These are phyloP conservation scores for Toxonevra muliebris DNA, from an alignment of 2,888 invertebrate species.

Conservation along the genomic window DNA sequence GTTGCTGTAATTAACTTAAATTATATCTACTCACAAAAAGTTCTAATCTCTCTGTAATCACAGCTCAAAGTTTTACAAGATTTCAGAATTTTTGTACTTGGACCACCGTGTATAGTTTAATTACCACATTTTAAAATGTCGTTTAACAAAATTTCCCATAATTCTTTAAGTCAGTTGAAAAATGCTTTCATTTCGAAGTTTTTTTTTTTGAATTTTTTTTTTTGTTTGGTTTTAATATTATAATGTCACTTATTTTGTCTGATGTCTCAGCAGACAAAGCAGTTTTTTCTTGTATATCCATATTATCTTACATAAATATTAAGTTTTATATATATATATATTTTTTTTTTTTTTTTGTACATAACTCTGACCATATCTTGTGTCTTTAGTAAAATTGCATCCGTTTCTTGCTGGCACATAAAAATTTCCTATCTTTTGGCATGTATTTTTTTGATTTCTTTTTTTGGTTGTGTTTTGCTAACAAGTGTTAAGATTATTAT, in stretches of 20 bases:
- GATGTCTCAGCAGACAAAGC: slow-evolving; percentile 22
- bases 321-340: not conserved
- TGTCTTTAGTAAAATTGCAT: slow-evolving; percentile 33
- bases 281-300: slow-evolving; percentile 14
- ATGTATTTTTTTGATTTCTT: slow-evolving; percentile 19
- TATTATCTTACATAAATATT: no score
- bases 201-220: slow-evolving; percentile 22
- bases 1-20: no score
- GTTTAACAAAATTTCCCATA: no score
- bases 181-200: slow-evolving; percentile 24
- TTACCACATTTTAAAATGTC: no score
- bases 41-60: no score
- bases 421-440: slow-evolving; percentile 40
- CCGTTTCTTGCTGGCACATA: slow-evolving; percentile 22
- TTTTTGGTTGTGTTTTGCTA: not conserved
- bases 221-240: slow-evolving; percentile 7
- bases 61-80: no score
- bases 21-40: no score
- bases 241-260: slow-evolving; percentile 25
- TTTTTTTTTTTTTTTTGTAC: slow-evolving; percentile 15
- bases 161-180: no score
- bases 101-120: no score
- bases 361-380: slow-evolving; percentile 33
- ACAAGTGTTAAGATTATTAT: no score
- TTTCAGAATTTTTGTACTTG: no score